Evolutionary conservation across 1,140 invertebrate genomes (phyloP).

Genomic region (Arctopsyche grandis): DNA sequence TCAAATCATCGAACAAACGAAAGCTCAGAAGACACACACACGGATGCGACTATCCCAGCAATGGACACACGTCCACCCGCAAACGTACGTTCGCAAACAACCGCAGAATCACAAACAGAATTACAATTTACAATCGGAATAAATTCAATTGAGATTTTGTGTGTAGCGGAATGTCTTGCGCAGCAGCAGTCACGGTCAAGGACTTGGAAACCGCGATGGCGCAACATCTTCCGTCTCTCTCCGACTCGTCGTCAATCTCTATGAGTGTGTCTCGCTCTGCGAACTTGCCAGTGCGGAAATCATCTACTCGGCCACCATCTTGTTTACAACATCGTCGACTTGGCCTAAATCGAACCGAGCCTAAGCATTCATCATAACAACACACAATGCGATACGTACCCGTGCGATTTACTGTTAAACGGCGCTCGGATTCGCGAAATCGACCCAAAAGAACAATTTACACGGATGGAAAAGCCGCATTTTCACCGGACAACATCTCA

Average conservation of each 20-base stretch:
- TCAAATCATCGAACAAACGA: too few species aligned
- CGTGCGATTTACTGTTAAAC: too few species aligned
- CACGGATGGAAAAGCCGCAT: too few species aligned
- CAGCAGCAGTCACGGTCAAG: constrained; percentile 42
- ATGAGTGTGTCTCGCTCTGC: background rate
- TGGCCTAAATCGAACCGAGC: constrained; percentile 2
- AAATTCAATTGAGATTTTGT: background rate
- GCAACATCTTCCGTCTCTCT: background rate
- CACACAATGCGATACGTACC: too few species aligned
- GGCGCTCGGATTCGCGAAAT: too few species aligned
- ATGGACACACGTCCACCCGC: background rate
- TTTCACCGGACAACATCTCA: too few species aligned
- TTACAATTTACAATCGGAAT: background rate
- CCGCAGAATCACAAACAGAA: background rate
- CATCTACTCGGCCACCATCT: background rate
- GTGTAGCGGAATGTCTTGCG: constrained; percentile 23
- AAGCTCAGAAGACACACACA: too few species aligned
- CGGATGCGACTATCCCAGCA: background rate
- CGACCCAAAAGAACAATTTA: too few species aligned
- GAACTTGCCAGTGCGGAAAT: constrained; percentile 11
- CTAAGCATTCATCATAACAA: too few species aligned
- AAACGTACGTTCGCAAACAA: background rate
- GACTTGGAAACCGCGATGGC: constrained; percentile 34
- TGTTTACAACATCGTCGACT: background rate
- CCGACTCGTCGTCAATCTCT: background rate